A percentile compares a stretch with the other conserved stretches of the same genome.
These are phyloP conservation scores for Poecilobothrus nobilitatus DNA, from an alignment of 2,888 invertebrate genomes.

Conservation along the genomic window DNA sequence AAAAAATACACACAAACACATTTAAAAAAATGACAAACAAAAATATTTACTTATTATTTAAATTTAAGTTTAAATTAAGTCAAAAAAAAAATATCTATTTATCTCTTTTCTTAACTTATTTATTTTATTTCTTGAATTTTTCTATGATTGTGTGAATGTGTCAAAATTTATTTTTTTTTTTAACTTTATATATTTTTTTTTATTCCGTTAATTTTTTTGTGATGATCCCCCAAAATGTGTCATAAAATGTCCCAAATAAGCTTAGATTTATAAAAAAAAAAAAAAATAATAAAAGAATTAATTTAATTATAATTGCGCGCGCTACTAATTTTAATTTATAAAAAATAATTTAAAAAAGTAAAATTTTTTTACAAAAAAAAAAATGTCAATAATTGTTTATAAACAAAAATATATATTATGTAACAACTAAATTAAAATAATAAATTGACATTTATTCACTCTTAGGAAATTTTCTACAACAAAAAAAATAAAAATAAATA, in stretches of 20 bases:
- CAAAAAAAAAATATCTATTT: conserved; percentile 12
- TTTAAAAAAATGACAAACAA: conserved; percentile 3
- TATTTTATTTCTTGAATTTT: conserved; percentile 22
- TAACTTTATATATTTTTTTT: neutral
- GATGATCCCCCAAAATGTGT: neutral
- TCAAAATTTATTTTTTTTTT: neutral
- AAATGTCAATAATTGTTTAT: neutral
- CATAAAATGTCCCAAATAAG: conserved; percentile 6
- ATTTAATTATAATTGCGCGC: conserved; percentile 5
- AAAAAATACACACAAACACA: neutral
- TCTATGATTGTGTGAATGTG: neutral
- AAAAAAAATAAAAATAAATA: too few species aligned
- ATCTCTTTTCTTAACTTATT: conserved; percentile 23
- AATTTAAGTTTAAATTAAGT: conserved; percentile 12
- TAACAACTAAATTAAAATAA: neutral
- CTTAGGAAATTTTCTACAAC: neutral
- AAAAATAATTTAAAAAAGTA: neutral
- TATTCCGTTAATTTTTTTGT: too few species aligned
- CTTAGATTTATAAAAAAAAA: neutral
- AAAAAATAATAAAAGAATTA: neutral
- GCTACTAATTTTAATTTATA: neutral
- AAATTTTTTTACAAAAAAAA: too few species aligned
- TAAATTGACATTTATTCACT: neutral
- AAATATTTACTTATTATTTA: conserved; percentile 23
- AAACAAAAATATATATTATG: neutral